These are phyloP conservation scores for Polia nebulosa DNA, from an alignment of 2,888 invertebrate genomes.

Conservation along the genomic window DNA sequence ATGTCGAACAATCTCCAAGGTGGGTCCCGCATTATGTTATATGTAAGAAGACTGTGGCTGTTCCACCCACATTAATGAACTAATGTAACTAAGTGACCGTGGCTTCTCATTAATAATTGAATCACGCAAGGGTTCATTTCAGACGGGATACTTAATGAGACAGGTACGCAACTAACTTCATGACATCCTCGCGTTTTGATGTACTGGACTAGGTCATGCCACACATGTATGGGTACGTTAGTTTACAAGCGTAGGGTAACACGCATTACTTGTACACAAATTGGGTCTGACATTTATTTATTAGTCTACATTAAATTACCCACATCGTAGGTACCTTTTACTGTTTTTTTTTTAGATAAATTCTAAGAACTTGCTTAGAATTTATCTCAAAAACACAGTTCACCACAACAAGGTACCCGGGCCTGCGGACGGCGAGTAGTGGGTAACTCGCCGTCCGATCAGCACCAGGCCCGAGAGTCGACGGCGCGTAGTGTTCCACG, in stretches of 20 bases:
- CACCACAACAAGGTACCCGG: background rate
- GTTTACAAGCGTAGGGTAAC: conserved; percentile 26
- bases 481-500: too few relatives aligned
- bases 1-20: conserved; percentile 53
- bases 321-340: background rate
- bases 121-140: conserved; percentile 73
- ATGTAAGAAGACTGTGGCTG: conserved; percentile 55
- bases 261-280: conserved; percentile 32
- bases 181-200: conserved; percentile 61
- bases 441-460: too few relatives aligned
- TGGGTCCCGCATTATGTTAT: conserved; percentile 56
- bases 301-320: conserved; percentile 22
- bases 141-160: conserved; percentile 69
- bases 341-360: too few relatives aligned
- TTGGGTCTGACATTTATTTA: conserved; percentile 35
- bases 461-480: too few relatives aligned
- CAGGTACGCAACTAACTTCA: conserved; percentile 70
- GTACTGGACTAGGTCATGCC: conserved; percentile 38
- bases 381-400: conserved; percentile 4
- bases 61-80: conserved; percentile 69
- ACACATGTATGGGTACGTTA: conserved; percentile 16
- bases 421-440: too few relatives aligned
- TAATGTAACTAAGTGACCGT: conserved; percentile 76
- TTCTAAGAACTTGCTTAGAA: too few relatives aligned
- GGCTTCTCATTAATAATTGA: conserved; percentile 75